Percentiles rank a stretch among this genome's conserved stretches.
phyloP scores from a whole-genome alignment of 2,888 invertebrate genomes.

The Chesias legatella region DNA sequence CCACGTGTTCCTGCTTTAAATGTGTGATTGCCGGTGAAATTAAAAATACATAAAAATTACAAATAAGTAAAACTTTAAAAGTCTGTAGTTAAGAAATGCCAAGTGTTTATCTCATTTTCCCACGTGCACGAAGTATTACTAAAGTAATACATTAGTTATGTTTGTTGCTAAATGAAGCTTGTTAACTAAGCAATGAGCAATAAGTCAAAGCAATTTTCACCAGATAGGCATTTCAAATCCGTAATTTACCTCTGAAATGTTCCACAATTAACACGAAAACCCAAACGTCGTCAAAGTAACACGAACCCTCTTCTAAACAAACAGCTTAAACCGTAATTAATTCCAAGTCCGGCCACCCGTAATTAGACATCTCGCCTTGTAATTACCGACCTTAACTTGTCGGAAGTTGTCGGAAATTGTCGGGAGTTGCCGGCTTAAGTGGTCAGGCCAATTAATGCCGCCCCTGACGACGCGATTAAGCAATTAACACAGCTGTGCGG shows the following conservation, averaged over 20 bases:
- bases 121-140: too few relatives aligned
- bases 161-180: too few relatives aligned
- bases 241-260: constrained; percentile 5
- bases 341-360: constrained; percentile 64
- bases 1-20: too few relatives aligned
- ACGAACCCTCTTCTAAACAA: constrained; percentile 44
- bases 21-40: too few relatives aligned
- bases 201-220: too few relatives aligned
- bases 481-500: constrained; percentile 75
- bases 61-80: too few relatives aligned
- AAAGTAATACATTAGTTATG: too few relatives aligned
- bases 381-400: constrained; percentile 69
- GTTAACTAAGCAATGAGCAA: too few relatives aligned
- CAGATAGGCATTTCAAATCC: too few relatives aligned
- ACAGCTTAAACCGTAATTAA: constrained; percentile 63
- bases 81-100: too few relatives aligned
- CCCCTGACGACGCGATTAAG: constrained; percentile 72
- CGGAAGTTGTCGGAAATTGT: constrained; percentile 58
- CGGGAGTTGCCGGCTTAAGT: constrained; percentile 64
- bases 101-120: too few relatives aligned
- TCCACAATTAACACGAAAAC: constrained; percentile 25
- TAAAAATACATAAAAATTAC: too few relatives aligned
- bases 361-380: constrained; percentile 79
- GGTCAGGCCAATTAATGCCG: constrained; percentile 74
- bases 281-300: constrained; percentile 40